Base-by-base conservation (phyloP, 2,888 invertebrate species). In the Scaptomyza parva region DNA sequence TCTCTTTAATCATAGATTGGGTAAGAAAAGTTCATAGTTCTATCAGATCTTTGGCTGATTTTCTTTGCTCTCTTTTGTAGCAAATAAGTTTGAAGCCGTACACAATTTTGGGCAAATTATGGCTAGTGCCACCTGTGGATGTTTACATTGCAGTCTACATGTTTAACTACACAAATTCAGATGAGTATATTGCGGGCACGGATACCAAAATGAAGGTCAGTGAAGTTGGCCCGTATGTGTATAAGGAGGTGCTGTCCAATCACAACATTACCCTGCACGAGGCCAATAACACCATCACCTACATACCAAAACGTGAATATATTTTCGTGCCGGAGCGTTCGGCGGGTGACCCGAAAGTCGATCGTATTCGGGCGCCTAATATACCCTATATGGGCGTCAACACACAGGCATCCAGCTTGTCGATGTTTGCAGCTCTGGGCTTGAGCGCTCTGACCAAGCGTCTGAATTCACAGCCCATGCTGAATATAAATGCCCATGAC, bases 171-270 rank as follows among this genome's bases (percentile, higher is more conserved):
- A 96, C 96, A n/a, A 97, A 97, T 89, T 91, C 93, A 2, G 93
- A 94, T 9, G 93, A 93, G 44, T 97, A 96, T 91, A 89, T 95
- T 30, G 91, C 92, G 0, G 95, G 96, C 0, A 90, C 92, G 50
- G 95, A 94, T 67, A 90, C 92, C 54, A 96, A 95, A 76, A 91
- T 97, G 41, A 94, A 93, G 73, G 76, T 97, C 3, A 88, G 94
- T 50, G 95, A 97, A 92, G 90, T 96, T 18, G 97, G 97, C 0
- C 97, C 97, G 0, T 97, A 96, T 87, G 94, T 95, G 17, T 98
- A 96, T 92, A 94, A 94, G 85, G 96, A 97, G 91, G 87, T 93
- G 44, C 90, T 96, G 51, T 94, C 93, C 48, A 95, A 96, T 82
- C 91, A 92, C 30, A 95, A 96, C 79, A 91, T 95, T 8, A 93